Base-by-base conservation (phyloP, 2,888 invertebrate genomes). In the Ectropis crepuscularia region DNA sequence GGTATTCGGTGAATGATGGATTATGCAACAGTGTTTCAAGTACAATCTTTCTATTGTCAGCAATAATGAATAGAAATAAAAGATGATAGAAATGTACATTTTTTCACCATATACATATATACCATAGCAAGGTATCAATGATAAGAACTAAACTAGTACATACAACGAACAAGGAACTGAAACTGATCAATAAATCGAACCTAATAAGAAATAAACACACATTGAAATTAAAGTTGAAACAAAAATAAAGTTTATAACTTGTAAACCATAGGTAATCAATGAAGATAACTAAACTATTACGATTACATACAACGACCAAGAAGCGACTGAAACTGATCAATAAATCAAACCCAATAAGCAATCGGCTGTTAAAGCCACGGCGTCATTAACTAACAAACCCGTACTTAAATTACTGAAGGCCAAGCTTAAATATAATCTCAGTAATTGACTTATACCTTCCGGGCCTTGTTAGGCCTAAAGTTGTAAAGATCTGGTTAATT, bases 341-440 rank as follows among this genome's bases (percentile, higher is more conserved):
- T 70, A 68, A 67, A 70, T 72, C 67, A 70, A 57, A 65, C 28
- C 38, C 57, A 70, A 70, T 68, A 63, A 70, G 68, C 69, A 62
- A 68, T 69, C 61, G 61, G 53, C 61, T 49, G 61, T 60, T 65
- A 57, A 69, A 68, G 61, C 62, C 12, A 53, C 28, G 8, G 42
- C 53, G 51, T 65, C 55, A 63, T 63, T 63, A 63, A 54, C 63
- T 54, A 54, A 9, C 46, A 58, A 63, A 63, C 54, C 45, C 37
- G 49, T 54, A 63, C 53, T 58, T 63, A 54, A 53, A 51, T 48
- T 57, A 66, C 53, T 63, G 65, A 69, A 69, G 71, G 69, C 66
- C 66, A 64, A 46, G 46, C 63, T 66, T 64, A 64, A 67, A 58
- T 59, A 63, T 64, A 65, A 65, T 61, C 64, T 59, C 50, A 62